These are phyloP conservation scores for Atethmia centrago DNA, from an alignment of 2,888 invertebrate species.

Conservation along the genomic window DNA sequence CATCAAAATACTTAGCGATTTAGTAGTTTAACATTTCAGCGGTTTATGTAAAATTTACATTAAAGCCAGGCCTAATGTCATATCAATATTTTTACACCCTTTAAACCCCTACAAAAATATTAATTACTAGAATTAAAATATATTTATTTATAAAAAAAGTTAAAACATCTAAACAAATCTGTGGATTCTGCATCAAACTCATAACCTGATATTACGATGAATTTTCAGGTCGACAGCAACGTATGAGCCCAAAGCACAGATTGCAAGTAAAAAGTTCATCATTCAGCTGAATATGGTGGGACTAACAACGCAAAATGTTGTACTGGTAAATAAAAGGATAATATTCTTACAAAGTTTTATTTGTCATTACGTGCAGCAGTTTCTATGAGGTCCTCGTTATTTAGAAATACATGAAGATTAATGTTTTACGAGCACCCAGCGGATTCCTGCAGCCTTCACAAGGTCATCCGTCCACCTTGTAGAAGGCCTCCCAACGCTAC, in stretches of 20 bases:
- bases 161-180: not conserved
- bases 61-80: too few relatives aligned
- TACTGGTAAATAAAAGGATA: slow-evolving; percentile 8
- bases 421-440: not conserved
- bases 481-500: too few relatives aligned
- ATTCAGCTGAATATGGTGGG: not conserved
- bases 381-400: not conserved
- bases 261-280: slow-evolving; percentile 45
- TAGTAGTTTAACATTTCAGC: not conserved
- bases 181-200: not conserved
- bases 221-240: slow-evolving; percentile 58
- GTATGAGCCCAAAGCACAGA: slow-evolving; percentile 18
- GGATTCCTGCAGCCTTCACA: too few relatives aligned
- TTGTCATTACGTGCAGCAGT: not conserved
- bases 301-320: not conserved
- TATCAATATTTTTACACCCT: not conserved
- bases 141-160: not conserved
- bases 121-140: not conserved
- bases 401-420: not conserved
- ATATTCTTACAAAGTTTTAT: not conserved
- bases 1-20: slow-evolving; percentile 22
- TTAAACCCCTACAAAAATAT: not conserved
- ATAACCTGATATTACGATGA: not conserved
- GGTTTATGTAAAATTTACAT: too few relatives aligned
- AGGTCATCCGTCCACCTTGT: too few relatives aligned